Evolutionary conservation across 1,140 invertebrate genomes (phyloP).

Genomic region (Tribolium castaneum): DNA sequence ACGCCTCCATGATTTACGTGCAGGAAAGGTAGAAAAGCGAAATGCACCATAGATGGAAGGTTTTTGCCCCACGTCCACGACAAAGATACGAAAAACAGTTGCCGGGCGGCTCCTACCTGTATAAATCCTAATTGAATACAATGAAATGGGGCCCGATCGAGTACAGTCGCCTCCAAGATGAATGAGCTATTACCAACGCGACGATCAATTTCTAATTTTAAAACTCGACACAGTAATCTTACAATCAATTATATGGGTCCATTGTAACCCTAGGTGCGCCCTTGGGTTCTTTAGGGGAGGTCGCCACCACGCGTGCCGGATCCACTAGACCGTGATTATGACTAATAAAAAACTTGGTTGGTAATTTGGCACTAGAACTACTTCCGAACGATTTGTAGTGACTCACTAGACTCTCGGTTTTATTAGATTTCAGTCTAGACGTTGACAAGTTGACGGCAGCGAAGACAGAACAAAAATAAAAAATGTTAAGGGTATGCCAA

Average conservation of each 20-base stretch:
- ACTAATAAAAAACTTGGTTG: constrained; percentile 1
- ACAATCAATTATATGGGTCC: background rate
- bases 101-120: background rate
- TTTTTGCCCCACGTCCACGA: constrained; percentile 12
- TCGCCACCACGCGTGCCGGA: background rate
- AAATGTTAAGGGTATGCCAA: background rate
- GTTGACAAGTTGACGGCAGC: constrained; percentile 6
- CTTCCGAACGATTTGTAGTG: constrained; percentile 12
- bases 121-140: background rate
- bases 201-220: no score
- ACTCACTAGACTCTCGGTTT: background rate
- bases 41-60: background rate
- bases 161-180: background rate
- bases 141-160: background rate
- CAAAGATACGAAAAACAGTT: background rate
- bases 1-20: constrained; percentile 27
- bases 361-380: constrained; percentile 1
- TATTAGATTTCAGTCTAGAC: constrained; percentile 2
- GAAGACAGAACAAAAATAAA: constrained; percentile 1
- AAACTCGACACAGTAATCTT: no score
- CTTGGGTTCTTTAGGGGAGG: background rate
- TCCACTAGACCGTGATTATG: constrained; percentile 7
- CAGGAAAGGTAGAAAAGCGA: constrained; percentile 6
- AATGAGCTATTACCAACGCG: no score
- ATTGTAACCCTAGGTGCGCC: no score